Conservation (phyloP, 1,140 invertebrate genomes). For the Metaphire vulgaris region DNA sequence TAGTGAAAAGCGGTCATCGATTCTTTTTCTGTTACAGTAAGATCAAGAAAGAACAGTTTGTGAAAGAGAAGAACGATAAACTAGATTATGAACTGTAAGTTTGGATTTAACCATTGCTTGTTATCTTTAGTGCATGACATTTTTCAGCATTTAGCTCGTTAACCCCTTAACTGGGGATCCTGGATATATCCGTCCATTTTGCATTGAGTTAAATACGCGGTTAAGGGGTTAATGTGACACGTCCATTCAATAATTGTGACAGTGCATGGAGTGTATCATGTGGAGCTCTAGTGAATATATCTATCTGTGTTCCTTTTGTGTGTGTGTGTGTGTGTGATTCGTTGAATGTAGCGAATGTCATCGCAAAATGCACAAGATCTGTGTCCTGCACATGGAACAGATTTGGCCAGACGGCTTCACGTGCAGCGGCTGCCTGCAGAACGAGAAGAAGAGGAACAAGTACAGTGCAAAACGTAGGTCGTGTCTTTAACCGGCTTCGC, state of each 20-base stretch:
- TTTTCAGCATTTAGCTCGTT: too few species aligned
- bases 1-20: too few species aligned
- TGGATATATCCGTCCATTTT: too few species aligned
- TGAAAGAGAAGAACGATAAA: conserved; percentile 97
- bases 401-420: conserved; percentile 87
- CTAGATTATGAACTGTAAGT: conserved; percentile 82
- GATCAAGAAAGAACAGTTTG: conserved; percentile 95
- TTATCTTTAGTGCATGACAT: too few species aligned
- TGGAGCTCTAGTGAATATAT: too few species aligned
- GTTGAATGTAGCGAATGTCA: conserved; percentile 92
- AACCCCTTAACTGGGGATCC: too few species aligned
- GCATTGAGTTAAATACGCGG: too few species aligned
- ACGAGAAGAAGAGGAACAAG: conserved; percentile 89
- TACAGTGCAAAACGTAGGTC: conserved; percentile 78
- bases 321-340: conserved; percentile 59
- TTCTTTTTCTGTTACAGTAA: conserved; percentile 62
- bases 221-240: too few species aligned
- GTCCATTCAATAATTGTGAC: too few species aligned
- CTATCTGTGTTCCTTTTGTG: background rate
- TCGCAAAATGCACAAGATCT: conserved; percentile 94
- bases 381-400: conserved; percentile 87
- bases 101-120: too few species aligned
- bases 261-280: too few species aligned
- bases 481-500: too few species aligned
- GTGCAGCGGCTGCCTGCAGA: conserved; percentile 94